phyloP scores from a whole-genome alignment of 2,888 invertebrate species.

The Acanthoscelides obtectus region DNA sequence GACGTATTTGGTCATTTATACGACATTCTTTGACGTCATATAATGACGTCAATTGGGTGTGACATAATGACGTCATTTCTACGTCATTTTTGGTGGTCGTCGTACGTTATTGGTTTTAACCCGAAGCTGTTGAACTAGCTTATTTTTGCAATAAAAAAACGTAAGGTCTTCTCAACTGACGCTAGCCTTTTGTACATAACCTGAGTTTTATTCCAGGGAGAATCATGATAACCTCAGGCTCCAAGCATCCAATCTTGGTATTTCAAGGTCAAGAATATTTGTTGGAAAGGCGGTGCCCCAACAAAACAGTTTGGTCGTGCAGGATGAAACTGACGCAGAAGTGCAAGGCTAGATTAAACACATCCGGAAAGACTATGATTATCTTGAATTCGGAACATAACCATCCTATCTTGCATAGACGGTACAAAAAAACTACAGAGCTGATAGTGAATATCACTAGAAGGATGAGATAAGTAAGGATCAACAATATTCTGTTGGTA shows the following conservation, averaged over 20 bases:
- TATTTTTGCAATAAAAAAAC: no score
- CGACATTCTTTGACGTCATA: no score
- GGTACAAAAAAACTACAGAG: neutral
- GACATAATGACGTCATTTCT: no score
- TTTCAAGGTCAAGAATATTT: slow-evolving; percentile 21
- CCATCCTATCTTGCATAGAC: neutral
- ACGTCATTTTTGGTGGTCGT: no score
- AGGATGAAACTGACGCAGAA: slow-evolving; percentile 2
- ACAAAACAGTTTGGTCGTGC: slow-evolving; percentile 30
- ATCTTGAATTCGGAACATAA: neutral
- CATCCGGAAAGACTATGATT: slow-evolving; percentile 9
- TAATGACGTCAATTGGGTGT: no score
- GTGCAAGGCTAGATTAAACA: slow-evolving; percentile 15
- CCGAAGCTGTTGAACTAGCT: no score
- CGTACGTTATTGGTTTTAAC: no score
- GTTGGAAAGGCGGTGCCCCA: slow-evolving; percentile 21
- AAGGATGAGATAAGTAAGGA: neutral
- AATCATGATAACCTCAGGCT: neutral
- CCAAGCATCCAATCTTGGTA: slow-evolving; percentile 23
- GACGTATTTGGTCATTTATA: no score
- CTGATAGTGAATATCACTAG: neutral
- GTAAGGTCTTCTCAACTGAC: no score
- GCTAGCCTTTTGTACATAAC: neutral
- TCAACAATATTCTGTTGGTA: no score
- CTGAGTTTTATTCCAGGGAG: neutral